Evolutionary conservation across 2,113 vertebrate species (phyloP).

Genomic region (Carassius carassius): DNA sequence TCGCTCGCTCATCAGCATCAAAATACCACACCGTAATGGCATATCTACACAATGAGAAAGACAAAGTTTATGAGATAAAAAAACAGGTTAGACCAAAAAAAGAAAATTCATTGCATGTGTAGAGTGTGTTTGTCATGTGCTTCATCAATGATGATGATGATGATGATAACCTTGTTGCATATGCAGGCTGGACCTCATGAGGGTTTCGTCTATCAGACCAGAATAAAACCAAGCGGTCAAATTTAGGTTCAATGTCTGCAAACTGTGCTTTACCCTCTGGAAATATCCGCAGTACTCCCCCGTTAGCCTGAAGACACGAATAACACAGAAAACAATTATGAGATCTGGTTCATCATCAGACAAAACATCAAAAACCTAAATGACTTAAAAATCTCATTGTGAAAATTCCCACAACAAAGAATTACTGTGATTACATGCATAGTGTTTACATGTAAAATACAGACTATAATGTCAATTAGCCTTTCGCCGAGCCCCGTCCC

Average conservation of each 20-base stretch:
- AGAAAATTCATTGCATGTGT: not conserved
- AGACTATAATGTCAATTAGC: not conserved
- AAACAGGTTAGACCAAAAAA: too few species aligned
- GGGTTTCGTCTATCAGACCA: slow-evolving; percentile 99
- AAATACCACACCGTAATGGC: slow-evolving; percentile 99
- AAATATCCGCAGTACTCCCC: slow-evolving; percentile 97
- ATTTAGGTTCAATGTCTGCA: slow-evolving; percentile 97
- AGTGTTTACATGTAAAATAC: not conserved
- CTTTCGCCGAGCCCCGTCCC: too few species aligned
- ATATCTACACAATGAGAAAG: slow-evolving; percentile 78
- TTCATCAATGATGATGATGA: not conserved
- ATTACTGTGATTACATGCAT: not conserved
- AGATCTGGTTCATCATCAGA: slow-evolving; percentile 5
- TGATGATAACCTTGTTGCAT: slow-evolving; percentile 84
- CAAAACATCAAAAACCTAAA: not conserved
- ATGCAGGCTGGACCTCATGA: slow-evolving; percentile 97
- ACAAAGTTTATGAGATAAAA: not conserved
- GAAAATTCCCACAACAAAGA: not conserved
- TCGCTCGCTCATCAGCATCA: slow-evolving; percentile 92
- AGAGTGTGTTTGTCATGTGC: not conserved
- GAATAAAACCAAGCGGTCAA: slow-evolving; percentile 96
- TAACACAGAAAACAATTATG: slow-evolving; percentile 2
- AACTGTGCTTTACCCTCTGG: slow-evolving; percentile 98
- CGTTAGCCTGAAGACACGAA: slow-evolving; percentile 82
- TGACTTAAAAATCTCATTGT: not conserved